phyloP scores from a whole-genome alignment of 2,888 invertebrate species.

The Marronus borbonicus region DNA sequence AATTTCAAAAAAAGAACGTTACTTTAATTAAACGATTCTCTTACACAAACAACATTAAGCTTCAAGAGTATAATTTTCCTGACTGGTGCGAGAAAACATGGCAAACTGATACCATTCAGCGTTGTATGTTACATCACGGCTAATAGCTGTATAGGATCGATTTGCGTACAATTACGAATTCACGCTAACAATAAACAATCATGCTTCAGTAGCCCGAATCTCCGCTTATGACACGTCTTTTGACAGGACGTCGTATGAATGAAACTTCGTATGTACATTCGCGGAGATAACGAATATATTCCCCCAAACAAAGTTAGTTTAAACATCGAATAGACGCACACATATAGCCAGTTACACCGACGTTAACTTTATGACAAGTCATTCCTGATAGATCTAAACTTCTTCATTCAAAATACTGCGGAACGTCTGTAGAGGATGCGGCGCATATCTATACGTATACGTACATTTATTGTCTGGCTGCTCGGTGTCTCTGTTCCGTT shows the following conservation, averaged over 20 bases:
- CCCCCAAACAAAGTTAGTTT: conserved; percentile 59
- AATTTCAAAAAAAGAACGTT: no score
- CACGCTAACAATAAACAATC: conserved; percentile 44
- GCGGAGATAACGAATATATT: conserved; percentile 55
- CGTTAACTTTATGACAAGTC: conserved; percentile 56
- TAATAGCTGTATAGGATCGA: no score
- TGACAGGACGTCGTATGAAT: conserved; percentile 60
- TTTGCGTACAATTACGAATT: not conserved
- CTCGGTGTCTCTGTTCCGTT: conserved; percentile 25
- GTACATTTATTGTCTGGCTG: conserved; percentile 22
- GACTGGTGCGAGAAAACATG: no score
- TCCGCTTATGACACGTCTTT: conserved; percentile 56
- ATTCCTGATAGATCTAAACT: conserved; percentile 49
- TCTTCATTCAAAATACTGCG: conserved; percentile 49
- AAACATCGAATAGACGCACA: conserved; percentile 56
- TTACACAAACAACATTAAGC: no score
- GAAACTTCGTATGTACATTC: conserved; percentile 61
- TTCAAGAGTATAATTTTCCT: no score
- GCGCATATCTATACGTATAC: conserved; percentile 41
- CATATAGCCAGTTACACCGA: conserved; percentile 28
- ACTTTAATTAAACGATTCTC: no score
- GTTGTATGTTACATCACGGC: no score
- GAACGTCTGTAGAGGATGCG: conserved; percentile 45
- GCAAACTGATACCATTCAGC: no score
- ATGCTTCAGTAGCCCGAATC: conserved; percentile 51